phyloP scores from a whole-genome alignment of 2,113 vertebrate genomes.

The Lonchura striata region DNA sequence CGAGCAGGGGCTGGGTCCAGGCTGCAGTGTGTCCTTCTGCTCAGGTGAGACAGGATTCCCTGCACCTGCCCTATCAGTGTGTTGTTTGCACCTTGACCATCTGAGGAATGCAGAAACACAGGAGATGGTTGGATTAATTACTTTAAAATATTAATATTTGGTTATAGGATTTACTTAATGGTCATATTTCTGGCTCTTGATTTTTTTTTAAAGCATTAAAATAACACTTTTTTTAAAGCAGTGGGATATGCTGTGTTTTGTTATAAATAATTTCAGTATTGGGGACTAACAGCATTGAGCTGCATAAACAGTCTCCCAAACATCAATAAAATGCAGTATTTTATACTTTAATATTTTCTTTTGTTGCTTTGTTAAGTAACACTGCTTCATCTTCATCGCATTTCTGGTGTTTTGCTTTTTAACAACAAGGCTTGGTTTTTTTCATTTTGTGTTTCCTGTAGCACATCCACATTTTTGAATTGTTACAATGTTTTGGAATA shows the following conservation, averaged over 20 bases:
- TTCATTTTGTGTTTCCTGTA: background rate
- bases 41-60: background rate
- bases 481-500: background rate
- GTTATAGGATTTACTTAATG: background rate
- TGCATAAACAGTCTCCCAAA: background rate
- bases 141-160: background rate
- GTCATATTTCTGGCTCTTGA: background rate
- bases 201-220: background rate
- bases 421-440: background rate
- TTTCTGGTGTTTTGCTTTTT: background rate
- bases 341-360: background rate
- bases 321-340: slow-evolving; percentile 22
- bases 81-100: background rate
- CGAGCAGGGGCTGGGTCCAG: background rate
- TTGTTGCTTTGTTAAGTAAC: background rate
- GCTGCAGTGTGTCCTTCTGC: background rate
- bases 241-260: background rate
- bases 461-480: background rate
- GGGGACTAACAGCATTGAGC: background rate
- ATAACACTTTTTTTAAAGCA: background rate
- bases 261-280: background rate
- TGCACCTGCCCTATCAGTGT: background rate
- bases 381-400: background rate
- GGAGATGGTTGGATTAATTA: background rate
- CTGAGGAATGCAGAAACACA: background rate